Conservation (phyloP, 2,888 invertebrate genomes). For the Netelia virgata region DNA sequence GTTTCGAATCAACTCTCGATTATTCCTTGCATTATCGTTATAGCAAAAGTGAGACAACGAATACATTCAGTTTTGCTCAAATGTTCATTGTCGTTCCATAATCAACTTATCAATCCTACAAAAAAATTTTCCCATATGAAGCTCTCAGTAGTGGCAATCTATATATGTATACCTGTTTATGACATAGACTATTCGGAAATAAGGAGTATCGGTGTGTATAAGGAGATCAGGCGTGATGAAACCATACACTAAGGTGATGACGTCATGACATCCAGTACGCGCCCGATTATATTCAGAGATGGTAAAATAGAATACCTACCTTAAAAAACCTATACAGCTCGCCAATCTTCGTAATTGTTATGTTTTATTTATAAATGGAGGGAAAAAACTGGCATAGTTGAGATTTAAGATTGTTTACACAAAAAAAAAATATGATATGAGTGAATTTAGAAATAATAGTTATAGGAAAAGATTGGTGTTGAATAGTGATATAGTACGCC, state of each 20-base stretch:
- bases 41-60: neutral
- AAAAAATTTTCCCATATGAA: slow-evolving; percentile 48
- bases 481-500: neutral
- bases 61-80: neutral
- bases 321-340: neutral
- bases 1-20: slow-evolving; percentile 39
- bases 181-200: slow-evolving; percentile 17
- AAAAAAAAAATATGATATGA: neutral
- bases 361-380: neutral
- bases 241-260: slow-evolving; percentile 27
- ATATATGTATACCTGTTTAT: slow-evolving; percentile 8
- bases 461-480: neutral
- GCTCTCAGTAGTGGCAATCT: slow-evolving; percentile 2
- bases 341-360: neutral
- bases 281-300: neutral
- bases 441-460: neutral
- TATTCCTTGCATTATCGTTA: slow-evolving; percentile 30
- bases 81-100: slow-evolving; percentile 27
- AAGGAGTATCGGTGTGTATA: slow-evolving; percentile 3
- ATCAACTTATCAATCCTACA: slow-evolving; percentile 25
- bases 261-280: slow-evolving; percentile 29
- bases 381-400: slow-evolving; percentile 14
- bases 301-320: neutral
- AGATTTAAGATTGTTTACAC: slow-evolving; percentile 19
- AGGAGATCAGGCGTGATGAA: slow-evolving; percentile 12